Evolutionary conservation across 2,888 invertebrate genomes (phyloP), one percentile per base, ranked within the genome.

Genomic region (Phorcus lineatus): DNA sequence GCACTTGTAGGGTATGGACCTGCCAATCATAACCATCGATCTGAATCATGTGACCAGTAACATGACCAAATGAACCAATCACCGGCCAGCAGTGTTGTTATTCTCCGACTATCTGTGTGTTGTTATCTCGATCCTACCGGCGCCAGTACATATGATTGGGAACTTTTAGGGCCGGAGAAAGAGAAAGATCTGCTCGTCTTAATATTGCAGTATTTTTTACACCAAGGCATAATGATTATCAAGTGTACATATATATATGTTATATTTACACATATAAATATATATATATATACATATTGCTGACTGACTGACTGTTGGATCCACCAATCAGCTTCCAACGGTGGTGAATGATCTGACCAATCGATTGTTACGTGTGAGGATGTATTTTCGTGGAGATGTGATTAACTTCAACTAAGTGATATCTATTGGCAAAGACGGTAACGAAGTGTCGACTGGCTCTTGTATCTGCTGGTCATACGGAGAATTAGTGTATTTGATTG

Each of bases 21-120:
- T 62, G 9, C 62, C 62, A 62, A 62, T 62, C 62, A 62, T 62
- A 11, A 62, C 62, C 62, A 62, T 62, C 62, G 62, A 62, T 62
- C 62, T 28, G 47, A 28, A 62, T 62, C 62, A 62, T 62, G 62
- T 62, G 62, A 62, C 62, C 62, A 62, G 62, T 62, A 62, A 62
- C 62, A 62, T 28, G 22, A 62, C 22, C 22, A 62, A 62, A 28
- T 28, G 24, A 62, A 62, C 62, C 62, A 62, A 62, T 62, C 62
- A 62, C 62, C 62, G 62, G 62, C 62, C 28, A 62, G 62, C 62
- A 62, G 62, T 62, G 62, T 62, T 62, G 28, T 28, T 62, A 62
- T 62, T 62, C 28, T 28, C 24, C 22, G 24, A 62, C 16, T 13
- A 16, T 62, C 47, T 47, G 47, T 62, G 62, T 62, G 62, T 62